Conservation (phyloP, 1,140 invertebrate species). For the Apolygus lucorum region DNA sequence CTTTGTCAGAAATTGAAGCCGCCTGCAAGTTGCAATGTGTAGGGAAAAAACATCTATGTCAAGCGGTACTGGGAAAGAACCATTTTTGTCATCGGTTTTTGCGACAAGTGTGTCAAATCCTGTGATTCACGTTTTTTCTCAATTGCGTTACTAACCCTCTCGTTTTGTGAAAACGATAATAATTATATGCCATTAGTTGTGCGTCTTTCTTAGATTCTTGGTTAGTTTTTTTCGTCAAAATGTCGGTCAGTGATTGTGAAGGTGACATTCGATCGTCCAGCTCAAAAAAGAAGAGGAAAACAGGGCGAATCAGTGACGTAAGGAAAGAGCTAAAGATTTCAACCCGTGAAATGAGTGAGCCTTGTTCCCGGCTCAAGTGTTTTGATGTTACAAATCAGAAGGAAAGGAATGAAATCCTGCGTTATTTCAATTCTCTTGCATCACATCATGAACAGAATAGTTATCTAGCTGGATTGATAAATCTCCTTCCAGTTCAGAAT, state of each 20-base stretch:
- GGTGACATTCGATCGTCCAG: neutral
- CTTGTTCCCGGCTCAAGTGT: neutral
- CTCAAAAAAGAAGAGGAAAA: constrained; percentile 1
- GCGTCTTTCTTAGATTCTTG: neutral
- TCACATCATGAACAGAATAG: neutral
- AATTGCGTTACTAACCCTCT: too few species aligned
- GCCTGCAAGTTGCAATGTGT: neutral
- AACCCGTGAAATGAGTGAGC: neutral
- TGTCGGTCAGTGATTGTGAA: too few species aligned
- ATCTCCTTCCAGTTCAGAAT: neutral
- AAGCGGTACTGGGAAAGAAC: neutral
- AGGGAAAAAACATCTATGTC: neutral
- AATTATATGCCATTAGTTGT: neutral
- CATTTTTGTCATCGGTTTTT: neutral
- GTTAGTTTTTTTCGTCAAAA: neutral
- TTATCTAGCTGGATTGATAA: constrained; percentile 1
- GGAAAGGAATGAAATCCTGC: neutral
- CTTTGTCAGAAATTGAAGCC: neutral
- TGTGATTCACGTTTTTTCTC: neutral
- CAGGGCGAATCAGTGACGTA: neutral
- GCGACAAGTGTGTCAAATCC: neutral
- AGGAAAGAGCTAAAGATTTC: neutral
- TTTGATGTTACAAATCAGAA: constrained; percentile 1
- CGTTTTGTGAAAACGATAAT: too few species aligned
- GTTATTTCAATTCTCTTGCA: neutral